phyloP scores from a whole-genome alignment of 2,888 invertebrate genomes.

The Latrodectus hesperus region DNA sequence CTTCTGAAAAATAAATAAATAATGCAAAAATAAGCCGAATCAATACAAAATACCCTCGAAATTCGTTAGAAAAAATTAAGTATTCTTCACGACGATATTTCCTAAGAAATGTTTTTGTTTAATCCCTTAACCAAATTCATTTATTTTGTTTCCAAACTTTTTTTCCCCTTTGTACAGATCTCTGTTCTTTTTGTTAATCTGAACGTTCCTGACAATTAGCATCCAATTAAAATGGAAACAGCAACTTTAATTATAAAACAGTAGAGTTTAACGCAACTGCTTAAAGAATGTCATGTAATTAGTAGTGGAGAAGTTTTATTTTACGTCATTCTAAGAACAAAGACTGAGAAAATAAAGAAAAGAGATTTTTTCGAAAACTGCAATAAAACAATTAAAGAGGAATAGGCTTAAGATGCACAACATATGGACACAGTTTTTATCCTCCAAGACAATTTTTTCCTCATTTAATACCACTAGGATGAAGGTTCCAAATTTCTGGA shows the following conservation, averaged over 20 bases:
- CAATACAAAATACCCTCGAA: neutral
- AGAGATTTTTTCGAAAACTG: neutral
- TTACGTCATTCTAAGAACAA: neutral
- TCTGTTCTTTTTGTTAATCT: slow-evolving; percentile 27
- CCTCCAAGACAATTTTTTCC: no score
- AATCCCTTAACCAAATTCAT: neutral
- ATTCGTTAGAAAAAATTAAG: no score
- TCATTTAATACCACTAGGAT: no score
- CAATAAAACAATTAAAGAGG: slow-evolving; percentile 15
- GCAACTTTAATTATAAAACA: slow-evolving; percentile 52
- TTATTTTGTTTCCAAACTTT: neutral
- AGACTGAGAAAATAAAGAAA: neutral
- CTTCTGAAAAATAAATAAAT: no score
- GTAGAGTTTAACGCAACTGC: slow-evolving; percentile 33
- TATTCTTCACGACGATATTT: no score
- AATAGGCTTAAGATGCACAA: neutral
- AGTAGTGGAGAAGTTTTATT: slow-evolving; percentile 31
- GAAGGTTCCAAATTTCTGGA: no score
- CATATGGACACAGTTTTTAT: neutral
- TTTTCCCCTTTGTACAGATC: slow-evolving; percentile 3
- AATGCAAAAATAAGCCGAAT: neutral
- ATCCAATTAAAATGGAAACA: slow-evolving; percentile 52
- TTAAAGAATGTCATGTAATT: slow-evolving; percentile 35
- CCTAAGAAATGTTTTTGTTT: no score
- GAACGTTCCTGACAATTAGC: slow-evolving; percentile 35